phyloP scores from a whole-genome alignment of 1,140 invertebrate species.

The Brachionus sp. region DNA sequence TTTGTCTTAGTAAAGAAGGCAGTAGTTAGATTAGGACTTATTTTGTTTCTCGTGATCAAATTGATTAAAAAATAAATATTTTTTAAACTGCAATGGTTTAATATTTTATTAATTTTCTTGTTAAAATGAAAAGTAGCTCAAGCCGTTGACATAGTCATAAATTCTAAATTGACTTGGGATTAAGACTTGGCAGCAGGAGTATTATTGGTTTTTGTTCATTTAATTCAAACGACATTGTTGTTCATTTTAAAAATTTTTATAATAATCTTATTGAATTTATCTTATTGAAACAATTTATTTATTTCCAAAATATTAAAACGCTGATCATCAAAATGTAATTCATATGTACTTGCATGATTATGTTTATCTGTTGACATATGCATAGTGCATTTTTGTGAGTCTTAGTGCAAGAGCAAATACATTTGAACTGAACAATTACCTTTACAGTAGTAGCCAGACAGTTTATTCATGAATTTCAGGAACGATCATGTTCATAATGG shows the following conservation, averaged over 20 bases:
- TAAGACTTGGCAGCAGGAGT: background rate
- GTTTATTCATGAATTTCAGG: too few relatives aligned
- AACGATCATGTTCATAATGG: too few relatives aligned
- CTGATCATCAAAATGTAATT: too few relatives aligned
- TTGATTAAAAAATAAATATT: background rate
- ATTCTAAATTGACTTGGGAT: background rate
- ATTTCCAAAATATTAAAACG: too few relatives aligned
- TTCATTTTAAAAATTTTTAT: background rate
- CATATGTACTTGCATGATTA: too few relatives aligned
- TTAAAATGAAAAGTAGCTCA: constrained; percentile 6
- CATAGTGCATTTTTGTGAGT: too few relatives aligned
- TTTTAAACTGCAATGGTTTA: background rate
- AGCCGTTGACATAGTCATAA: constrained; percentile 38
- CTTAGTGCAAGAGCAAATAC: too few relatives aligned
- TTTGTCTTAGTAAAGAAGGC: background rate
- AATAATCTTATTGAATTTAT: too few relatives aligned
- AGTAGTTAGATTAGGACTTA: background rate
- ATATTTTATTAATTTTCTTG: constrained; percentile 36
- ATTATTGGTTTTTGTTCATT: background rate
- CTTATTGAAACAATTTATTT: too few relatives aligned
- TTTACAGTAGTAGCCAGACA: too few relatives aligned
- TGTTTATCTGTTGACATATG: too few relatives aligned
- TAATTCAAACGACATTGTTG: background rate
- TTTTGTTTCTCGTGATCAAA: background rate
- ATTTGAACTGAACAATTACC: too few relatives aligned